Percentiles rank a stretch among this genome's conserved stretches.
phyloP scores from a whole-genome alignment of 1,140 invertebrate species.

The Babylonia areolata region DNA sequence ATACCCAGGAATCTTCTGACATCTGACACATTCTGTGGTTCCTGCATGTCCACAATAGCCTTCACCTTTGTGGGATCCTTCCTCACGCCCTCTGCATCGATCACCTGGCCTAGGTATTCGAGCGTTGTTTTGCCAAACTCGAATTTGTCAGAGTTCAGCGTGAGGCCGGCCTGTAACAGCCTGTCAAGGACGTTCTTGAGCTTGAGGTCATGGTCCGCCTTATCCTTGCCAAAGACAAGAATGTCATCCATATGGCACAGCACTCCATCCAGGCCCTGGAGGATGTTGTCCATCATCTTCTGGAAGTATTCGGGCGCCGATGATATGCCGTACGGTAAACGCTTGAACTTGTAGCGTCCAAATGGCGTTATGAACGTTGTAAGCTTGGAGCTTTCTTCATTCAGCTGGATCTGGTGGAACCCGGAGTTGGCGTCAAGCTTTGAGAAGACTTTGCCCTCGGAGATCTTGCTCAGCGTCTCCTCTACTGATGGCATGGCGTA shows the following conservation, averaged over 20 bases:
- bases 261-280: too few relatives aligned
- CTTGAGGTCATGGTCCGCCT: neutral
- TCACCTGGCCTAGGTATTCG: slow-evolving; percentile 42
- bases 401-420: too few relatives aligned
- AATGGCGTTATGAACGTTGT: too few relatives aligned
- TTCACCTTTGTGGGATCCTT: slow-evolving; percentile 26
- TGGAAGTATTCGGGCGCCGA: too few relatives aligned
- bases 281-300: too few relatives aligned
- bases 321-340: too few relatives aligned
- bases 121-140: neutral
- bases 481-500: slow-evolving; percentile 32
- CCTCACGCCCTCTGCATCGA: slow-evolving; percentile 12
- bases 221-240: slow-evolving; percentile 21
- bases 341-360: too few relatives aligned
- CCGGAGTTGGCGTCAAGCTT: slow-evolving; percentile 1
- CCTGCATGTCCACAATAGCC: slow-evolving; percentile 21
- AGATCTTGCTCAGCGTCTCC: neutral
- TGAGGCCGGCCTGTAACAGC: neutral
- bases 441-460: neutral
- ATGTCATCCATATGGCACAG: too few relatives aligned
- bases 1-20: slow-evolving; percentile 7
- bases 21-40: slow-evolving; percentile 11
- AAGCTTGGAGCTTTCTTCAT: too few relatives aligned
- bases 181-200: neutral
- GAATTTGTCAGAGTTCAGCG: neutral